Evolutionary conservation across 2,797 vertebrate genomes (phyloP).

Genomic region (Lacerta bilineata): DNA sequence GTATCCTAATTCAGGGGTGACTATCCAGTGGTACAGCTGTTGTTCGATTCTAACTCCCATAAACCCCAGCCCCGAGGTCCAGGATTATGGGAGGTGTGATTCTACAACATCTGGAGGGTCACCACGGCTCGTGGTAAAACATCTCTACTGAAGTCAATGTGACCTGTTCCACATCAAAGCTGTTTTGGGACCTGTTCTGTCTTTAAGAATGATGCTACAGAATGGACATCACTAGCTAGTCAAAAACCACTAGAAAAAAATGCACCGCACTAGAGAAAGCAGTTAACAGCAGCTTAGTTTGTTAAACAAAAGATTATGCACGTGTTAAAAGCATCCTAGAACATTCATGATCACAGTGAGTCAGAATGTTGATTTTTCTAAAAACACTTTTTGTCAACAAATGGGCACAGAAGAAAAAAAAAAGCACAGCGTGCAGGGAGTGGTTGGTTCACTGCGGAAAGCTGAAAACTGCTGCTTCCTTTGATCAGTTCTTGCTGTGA

Average conservation of each 20-base stretch:
- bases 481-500: background rate
- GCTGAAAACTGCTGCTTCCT: background rate
- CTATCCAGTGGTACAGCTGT: background rate
- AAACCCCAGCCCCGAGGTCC: no score
- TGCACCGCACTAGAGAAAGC: background rate
- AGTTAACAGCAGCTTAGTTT: background rate
- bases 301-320: background rate
- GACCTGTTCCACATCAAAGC: background rate
- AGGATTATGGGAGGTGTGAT: no score
- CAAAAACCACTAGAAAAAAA: background rate
- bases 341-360: background rate
- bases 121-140: background rate
- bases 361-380: constrained; percentile 6
- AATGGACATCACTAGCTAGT: background rate
- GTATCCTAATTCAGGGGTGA: background rate
- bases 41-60: no score
- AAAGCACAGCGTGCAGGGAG: background rate
- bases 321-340: background rate
- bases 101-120: no score
- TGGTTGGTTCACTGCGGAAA: background rate
- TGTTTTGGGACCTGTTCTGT: background rate
- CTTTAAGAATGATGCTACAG: background rate
- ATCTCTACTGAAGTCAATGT: background rate
- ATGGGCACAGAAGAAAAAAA: background rate
- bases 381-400: background rate